Evolutionary conservation across 2,797 vertebrate genomes (phyloP).

Genomic region (Odontamblyopus lacepedii): DNA sequence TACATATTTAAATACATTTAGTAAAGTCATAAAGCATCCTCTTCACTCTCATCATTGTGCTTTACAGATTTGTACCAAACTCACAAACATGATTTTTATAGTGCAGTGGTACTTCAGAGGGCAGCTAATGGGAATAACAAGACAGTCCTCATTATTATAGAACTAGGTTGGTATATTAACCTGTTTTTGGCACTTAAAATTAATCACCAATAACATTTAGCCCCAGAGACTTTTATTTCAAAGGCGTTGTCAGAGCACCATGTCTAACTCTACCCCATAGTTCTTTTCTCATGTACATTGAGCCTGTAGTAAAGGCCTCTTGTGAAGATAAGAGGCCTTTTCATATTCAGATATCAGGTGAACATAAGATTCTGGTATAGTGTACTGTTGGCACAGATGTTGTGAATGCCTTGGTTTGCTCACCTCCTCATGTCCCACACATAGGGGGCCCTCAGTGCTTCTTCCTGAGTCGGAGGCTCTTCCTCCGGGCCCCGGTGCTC

Average conservation of each 20-base stretch:
- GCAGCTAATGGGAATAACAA: neutral
- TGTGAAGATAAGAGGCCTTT: neutral
- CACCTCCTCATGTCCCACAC: neutral
- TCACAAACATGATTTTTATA: neutral
- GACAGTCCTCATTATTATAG: neutral
- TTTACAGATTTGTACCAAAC: constrained; percentile 6
- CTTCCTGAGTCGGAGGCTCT: constrained; percentile 78
- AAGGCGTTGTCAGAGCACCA: neutral
- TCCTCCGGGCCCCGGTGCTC: constrained; percentile 78
- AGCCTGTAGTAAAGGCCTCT: neutral
- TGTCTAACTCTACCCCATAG: neutral
- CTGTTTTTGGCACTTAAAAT: too few species aligned
- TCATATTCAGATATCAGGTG: too few species aligned
- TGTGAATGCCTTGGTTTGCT: neutral
- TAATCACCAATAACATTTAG: neutral
- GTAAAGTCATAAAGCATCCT: constrained; percentile 37
- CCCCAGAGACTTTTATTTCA: neutral
- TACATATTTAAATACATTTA: constrained; percentile 70
- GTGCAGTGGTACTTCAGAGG: neutral
- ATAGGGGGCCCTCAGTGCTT: constrained; percentile 75
- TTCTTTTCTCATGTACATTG: neutral
- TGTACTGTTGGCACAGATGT: neutral
- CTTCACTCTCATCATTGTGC: constrained; percentile 18
- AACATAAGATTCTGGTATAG: neutral
- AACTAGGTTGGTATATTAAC: neutral